phyloP scores from a whole-genome alignment of 1,140 invertebrate species.

The Pseudomyrmex cubaensis region DNA sequence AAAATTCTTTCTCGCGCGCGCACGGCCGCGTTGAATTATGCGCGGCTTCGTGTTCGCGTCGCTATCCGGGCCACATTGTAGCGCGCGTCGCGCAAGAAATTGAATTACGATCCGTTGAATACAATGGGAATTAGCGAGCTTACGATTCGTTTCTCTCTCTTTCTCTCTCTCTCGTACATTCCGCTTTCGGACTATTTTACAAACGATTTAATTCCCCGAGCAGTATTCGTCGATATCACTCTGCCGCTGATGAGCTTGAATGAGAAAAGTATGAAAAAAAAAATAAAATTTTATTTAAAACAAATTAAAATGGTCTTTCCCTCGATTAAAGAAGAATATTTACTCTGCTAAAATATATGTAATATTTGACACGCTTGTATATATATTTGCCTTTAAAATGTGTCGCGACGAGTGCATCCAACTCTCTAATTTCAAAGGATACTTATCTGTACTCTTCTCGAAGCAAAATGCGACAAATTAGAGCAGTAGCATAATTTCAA shows the following conservation, averaged over 20 bases:
- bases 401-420: no score
- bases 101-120: conserved; percentile 58
- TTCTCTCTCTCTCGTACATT: neutral
- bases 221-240: neutral
- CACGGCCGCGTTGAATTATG: conserved; percentile 26
- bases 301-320: no score
- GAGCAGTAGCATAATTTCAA: conserved; percentile 5
- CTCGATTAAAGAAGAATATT: no score
- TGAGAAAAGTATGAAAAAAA: neutral
- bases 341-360: no score
- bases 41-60: neutral
- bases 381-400: no score
- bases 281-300: no score
- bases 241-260: neutral
- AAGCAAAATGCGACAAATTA: conserved; percentile 22
- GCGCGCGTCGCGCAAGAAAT: conserved; percentile 28
- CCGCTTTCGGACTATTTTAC: neutral
- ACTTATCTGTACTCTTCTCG: neutral
- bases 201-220: conserved; percentile 17
- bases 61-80: conserved; percentile 6
- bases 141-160: conserved; percentile 22
- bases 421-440: conserved; percentile 8
- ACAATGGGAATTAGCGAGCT: conserved; percentile 50
- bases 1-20: conserved; percentile 36
- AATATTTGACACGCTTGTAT: no score